Evolutionary conservation across 2,113 vertebrate genomes (phyloP).

Genomic region (Stegostoma tigrinum): DNA sequence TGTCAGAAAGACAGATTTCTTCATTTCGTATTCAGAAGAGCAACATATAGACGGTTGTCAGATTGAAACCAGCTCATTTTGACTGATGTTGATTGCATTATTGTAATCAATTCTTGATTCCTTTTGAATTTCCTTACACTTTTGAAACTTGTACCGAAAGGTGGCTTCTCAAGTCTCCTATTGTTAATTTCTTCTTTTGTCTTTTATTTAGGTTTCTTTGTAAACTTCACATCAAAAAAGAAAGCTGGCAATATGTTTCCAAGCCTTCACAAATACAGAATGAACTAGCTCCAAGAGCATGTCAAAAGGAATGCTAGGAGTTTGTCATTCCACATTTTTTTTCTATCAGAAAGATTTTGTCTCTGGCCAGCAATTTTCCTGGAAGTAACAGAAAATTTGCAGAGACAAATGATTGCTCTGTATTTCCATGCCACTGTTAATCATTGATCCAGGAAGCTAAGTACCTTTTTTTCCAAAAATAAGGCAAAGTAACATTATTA

Average conservation of each 20-base stretch:
- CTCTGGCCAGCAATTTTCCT: slow-evolving; percentile 1
- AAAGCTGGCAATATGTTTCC: not conserved
- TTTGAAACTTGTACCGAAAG: not conserved
- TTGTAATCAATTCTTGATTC: not conserved
- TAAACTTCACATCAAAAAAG: not conserved
- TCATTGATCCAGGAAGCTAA: not conserved
- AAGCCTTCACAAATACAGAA: not conserved
- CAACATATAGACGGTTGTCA: not conserved
- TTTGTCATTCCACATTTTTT: not conserved
- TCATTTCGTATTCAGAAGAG: not conserved
- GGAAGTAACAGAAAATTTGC: not conserved
- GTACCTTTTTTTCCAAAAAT: not conserved
- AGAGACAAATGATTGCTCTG: not conserved
- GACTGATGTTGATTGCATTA: not conserved
- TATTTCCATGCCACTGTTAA: not conserved
- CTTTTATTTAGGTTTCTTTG: slow-evolving; percentile 1
- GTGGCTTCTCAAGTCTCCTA: not conserved
- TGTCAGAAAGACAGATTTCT: not conserved
- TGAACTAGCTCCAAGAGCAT: not conserved
- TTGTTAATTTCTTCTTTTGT: not conserved
- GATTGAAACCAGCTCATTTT: not conserved
- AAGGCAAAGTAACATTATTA: not conserved
- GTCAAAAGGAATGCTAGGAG: not conserved
- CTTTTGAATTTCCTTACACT: not conserved
- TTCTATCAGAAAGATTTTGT: not conserved